These are phyloP conservation scores for Cyprinella venusta DNA, from an alignment of 2,797 vertebrate genomes.

Conservation along the genomic window DNA sequence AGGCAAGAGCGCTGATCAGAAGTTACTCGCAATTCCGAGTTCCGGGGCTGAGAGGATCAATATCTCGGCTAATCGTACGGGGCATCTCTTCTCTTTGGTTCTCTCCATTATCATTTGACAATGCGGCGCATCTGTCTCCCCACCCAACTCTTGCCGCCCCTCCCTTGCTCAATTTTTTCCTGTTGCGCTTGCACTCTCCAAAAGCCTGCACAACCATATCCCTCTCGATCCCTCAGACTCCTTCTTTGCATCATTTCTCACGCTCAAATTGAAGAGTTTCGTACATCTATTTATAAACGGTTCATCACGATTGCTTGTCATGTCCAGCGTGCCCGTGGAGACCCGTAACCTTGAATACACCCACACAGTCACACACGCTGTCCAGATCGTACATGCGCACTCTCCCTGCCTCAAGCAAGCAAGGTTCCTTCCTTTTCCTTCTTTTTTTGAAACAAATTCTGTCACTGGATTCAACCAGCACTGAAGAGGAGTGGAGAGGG, in stretches of 20 bases:
- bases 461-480: constrained; percentile 31
- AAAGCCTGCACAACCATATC: constrained; percentile 34
- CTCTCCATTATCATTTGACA: constrained; percentile 28
- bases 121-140: constrained; percentile 12
- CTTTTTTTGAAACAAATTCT: constrained; percentile 9
- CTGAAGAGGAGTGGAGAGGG: constrained; percentile 37
- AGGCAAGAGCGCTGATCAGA: constrained; percentile 4
- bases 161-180: constrained; percentile 35
- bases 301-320: constrained; percentile 36
- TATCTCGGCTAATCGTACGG: constrained; percentile 5
- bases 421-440: constrained; percentile 23
- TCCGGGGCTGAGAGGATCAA: neutral
- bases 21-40: constrained; percentile 13
- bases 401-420: constrained; percentile 5
- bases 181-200: constrained; percentile 42
- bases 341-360: constrained; percentile 56
- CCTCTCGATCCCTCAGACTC: constrained; percentile 8
- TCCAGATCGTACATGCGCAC: constrained; percentile 35
- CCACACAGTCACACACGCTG: constrained; percentile 28
- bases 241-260: neutral
- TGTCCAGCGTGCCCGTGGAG: constrained; percentile 42
- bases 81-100: constrained; percentile 20
- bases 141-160: constrained; percentile 27
- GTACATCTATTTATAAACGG: neutral
- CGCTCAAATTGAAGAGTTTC: neutral